Conservation (phyloP, 92 coral and sea anemone genomes). For the Pocillopora meandrina region DNA sequence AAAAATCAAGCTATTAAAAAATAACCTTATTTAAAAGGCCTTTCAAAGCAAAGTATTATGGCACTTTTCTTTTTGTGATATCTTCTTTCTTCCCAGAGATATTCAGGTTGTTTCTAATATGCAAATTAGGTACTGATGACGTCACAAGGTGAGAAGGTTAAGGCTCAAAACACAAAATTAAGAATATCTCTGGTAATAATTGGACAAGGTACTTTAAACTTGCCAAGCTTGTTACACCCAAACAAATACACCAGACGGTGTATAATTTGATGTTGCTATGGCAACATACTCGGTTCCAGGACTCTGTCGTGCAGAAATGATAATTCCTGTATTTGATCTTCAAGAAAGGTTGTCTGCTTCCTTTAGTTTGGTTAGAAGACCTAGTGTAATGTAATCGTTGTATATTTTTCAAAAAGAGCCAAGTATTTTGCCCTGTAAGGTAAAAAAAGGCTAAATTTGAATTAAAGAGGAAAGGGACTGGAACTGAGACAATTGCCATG, state of each 20-base stretch:
- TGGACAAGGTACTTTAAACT: background rate
- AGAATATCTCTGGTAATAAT: background rate
- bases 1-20: constrained; percentile 17
- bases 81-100: too few relatives aligned
- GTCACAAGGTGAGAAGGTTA: background rate
- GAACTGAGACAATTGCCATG: background rate
- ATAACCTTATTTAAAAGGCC: constrained; percentile 26
- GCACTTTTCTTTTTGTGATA: too few relatives aligned
- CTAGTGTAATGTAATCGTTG: background rate
- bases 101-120: background rate
- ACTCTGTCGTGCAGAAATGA: constrained; percentile 21
- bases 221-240: constrained; percentile 10
- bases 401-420: constrained; percentile 12
- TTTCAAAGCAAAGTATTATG: background rate
- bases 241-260: constrained; percentile 22
- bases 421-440: constrained; percentile 3
- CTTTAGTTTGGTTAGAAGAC: constrained; percentile 7
- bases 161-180: constrained; percentile 12
- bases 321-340: background rate
- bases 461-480: background rate
- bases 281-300: too few relatives aligned
- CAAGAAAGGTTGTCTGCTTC: constrained; percentile 12
- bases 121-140: background rate
- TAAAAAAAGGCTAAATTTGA: background rate
- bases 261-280: constrained; percentile 30